These are phyloP conservation scores for Lomographa bimaculata DNA, from an alignment of 2,888 invertebrate species.

Conservation along the genomic window DNA sequence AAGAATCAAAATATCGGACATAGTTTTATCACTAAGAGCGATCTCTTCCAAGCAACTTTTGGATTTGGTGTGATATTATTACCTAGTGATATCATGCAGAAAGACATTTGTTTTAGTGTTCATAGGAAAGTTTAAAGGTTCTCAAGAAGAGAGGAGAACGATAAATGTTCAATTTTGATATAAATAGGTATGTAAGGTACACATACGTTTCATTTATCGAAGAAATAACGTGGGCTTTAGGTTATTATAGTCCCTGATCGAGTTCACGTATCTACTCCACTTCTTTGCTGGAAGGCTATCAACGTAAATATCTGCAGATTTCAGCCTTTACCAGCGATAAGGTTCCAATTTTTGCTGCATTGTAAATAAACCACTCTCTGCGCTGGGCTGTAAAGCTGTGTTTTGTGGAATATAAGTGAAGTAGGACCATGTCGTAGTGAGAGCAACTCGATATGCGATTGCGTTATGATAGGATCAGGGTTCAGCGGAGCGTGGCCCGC, in stretches of 20 bases:
- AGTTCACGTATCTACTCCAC: constrained; percentile 76
- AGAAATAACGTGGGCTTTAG: constrained; percentile 63
- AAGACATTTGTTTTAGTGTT: too few species aligned
- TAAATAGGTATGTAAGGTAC: constrained; percentile 1
- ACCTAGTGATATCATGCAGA: too few species aligned
- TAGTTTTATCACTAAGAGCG: too few species aligned
- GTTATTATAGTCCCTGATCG: constrained; percentile 71
- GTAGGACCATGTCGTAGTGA: constrained; percentile 50
- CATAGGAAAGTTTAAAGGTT: too few species aligned
- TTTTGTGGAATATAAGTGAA: constrained; percentile 25
- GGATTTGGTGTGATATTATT: too few species aligned
- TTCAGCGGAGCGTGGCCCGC: constrained; percentile 67
- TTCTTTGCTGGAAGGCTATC: constrained; percentile 76
- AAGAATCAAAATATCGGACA: too few species aligned
- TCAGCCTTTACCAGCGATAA: constrained; percentile 42
- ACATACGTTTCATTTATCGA: constrained; percentile 45
- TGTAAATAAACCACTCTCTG: constrained; percentile 21
- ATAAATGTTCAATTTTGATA: too few species aligned
- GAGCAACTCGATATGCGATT: constrained; percentile 66
- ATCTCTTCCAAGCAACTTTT: too few species aligned
- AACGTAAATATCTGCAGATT: constrained; percentile 80
- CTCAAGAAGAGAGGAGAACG: too few species aligned
- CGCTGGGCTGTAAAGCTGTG: constrained; percentile 44
- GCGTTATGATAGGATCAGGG: constrained; percentile 82
- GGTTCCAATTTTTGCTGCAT: constrained; percentile 39